Evolutionary conservation across 2,113 vertebrate genomes (phyloP), one percentile per base, ranked within the genome.

Genomic region (Oreamnos americanus): DNA sequence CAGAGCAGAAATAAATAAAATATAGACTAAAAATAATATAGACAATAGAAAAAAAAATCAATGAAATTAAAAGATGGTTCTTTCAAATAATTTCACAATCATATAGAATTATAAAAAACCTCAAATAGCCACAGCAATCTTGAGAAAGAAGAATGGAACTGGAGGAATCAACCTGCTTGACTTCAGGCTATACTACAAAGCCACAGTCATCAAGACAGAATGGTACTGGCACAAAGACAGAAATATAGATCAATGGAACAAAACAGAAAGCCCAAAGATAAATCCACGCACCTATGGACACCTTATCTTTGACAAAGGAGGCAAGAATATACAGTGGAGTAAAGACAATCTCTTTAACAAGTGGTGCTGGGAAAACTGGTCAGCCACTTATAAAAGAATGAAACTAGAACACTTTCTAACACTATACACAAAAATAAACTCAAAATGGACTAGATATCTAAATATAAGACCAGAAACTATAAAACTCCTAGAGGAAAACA

Each of bases 251-350:
- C 4, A 6, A 36, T 23, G 19, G 64, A 71, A 36, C 17, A 71
- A 12, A 71, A 71, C 5, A 36, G 64, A 71, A 71, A 71, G n/a
- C 33, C 62, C 17, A 71, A 2, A 71, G 64, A 36, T 36, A 71
- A 36, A 21, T 11, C n/a, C 64, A 71, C 0, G 0, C 2, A 21
- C 8, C 64, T 71, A 36, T 21, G 64, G 64, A 21, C 17, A 36
- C 64, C 4, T 21, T 71, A 36, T 71, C 64, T 21, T 21, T 3
- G 9, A 36, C 64, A 71, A 71, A 71, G n/a, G 8, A 71, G n/a
- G 17, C n/a, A 36, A 71, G 64, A 36, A 21, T 36, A 71, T 36
- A 36, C n/a, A 71, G 11, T 36, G n/a, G n/a, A 36, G 4, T 6
- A 71, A 21, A 11, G 64, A 71, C n/a, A 71, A 71, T 3, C 64